phyloP scores from a whole-genome alignment of 2,888 invertebrate genomes.

The Tinea semifulvella region DNA sequence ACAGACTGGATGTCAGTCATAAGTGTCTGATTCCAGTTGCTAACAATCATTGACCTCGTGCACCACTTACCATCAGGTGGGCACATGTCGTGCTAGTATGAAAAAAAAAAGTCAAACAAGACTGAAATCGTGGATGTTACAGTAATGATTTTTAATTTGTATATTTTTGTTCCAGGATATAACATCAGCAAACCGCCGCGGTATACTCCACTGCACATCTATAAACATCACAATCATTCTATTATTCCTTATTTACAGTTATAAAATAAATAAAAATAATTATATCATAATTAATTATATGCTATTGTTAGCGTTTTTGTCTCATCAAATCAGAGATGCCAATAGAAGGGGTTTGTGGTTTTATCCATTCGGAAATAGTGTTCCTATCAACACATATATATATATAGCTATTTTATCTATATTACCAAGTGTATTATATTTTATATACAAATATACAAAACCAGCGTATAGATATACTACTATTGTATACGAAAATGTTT shows the following conservation, averaged over 20 bases:
- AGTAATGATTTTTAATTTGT: not conserved
- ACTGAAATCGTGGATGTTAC: no score
- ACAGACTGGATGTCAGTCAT: no score
- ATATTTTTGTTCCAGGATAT: constrained; percentile 38
- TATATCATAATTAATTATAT: constrained; percentile 37
- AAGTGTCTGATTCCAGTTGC: no score
- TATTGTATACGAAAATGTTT: constrained; percentile 15
- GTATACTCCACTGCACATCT: constrained; percentile 47
- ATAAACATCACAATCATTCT: constrained; percentile 33
- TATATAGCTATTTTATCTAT: constrained; percentile 32
- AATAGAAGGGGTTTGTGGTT: constrained; percentile 49
- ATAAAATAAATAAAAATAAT: constrained; percentile 31
- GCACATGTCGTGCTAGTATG: no score
- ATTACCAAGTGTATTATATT: constrained; percentile 34
- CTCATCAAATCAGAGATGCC: constrained; percentile 46
- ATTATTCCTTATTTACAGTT: constrained; percentile 31
- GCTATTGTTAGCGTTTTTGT: constrained; percentile 38
- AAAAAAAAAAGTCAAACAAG: no score
- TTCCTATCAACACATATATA: constrained; percentile 31
- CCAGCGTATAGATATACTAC: constrained; percentile 25
- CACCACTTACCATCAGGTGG: no score
- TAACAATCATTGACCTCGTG: no score
- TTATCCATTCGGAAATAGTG: constrained; percentile 42
- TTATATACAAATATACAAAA: constrained; percentile 29
- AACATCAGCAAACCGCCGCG: constrained; percentile 34